A percentile compares a stretch with the other conserved stretches of the same genome.
Conservation (phyloP, 2,888 invertebrate genomes). For the Ennomos fuscantarius region DNA sequence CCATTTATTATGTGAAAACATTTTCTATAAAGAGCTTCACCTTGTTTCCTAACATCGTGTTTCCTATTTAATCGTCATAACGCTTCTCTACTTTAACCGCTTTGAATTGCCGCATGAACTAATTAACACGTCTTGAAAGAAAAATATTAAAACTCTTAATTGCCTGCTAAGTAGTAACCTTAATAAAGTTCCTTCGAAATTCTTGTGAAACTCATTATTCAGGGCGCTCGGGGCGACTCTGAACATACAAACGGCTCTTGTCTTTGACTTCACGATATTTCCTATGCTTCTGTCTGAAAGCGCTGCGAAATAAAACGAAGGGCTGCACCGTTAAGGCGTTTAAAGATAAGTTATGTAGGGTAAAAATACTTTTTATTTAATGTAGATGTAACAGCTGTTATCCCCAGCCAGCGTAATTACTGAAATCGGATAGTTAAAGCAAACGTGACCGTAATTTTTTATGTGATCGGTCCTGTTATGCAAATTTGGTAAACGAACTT, state of each 20-base stretch:
- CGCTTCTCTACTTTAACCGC: slow-evolving; percentile 31
- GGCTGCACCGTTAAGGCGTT: slow-evolving; percentile 27
- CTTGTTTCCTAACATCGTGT: not conserved
- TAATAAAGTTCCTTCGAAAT: slow-evolving; percentile 60
- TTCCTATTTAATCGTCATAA: slow-evolving; percentile 16
- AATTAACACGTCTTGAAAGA: slow-evolving; percentile 51
- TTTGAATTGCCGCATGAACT: slow-evolving; percentile 46
- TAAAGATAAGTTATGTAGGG: slow-evolving; percentile 37
- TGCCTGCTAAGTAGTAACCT: slow-evolving; percentile 57
- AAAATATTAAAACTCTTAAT: slow-evolving; percentile 58
- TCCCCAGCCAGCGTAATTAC: slow-evolving; percentile 42
- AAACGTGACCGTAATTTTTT: slow-evolving; percentile 33
- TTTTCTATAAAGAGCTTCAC: no score
- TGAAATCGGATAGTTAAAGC: slow-evolving; percentile 28
- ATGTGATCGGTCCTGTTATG: slow-evolving; percentile 51
- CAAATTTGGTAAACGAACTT: slow-evolving; percentile 49
- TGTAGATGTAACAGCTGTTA: slow-evolving; percentile 41
- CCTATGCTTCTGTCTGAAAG: slow-evolving; percentile 43
- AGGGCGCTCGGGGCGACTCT: slow-evolving; percentile 46
- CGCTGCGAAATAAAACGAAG: slow-evolving; percentile 36
- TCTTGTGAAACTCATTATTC: slow-evolving; percentile 63
- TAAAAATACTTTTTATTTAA: slow-evolving; percentile 44
- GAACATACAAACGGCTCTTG: slow-evolving; percentile 45
- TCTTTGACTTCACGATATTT: slow-evolving; percentile 48
- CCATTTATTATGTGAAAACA: no score